A percentile compares a stretch with the other conserved stretches of the same genome.
Evolutionary conservation across 2,113 vertebrate genomes (phyloP).

Genomic region (Eubucco bourcierii): DNA sequence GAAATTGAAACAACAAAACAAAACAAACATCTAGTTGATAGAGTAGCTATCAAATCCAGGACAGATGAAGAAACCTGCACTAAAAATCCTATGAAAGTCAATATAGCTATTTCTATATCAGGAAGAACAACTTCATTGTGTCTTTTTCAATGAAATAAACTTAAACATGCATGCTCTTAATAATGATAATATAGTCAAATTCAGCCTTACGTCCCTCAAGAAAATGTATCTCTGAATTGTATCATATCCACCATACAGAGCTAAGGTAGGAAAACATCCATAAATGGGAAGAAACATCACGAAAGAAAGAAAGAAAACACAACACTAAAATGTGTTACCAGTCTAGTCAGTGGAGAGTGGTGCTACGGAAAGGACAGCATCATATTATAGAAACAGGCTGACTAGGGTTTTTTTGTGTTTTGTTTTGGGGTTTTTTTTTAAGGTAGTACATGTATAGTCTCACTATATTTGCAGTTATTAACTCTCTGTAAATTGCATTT

Average conservation of each 20-base stretch:
- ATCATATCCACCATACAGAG: not conserved
- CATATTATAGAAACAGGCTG: not conserved
- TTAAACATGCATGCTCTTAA: constrained; percentile 12
- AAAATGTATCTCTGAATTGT: constrained; percentile 33
- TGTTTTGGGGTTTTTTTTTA: not conserved
- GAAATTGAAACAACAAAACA: not conserved
- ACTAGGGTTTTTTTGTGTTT: not conserved
- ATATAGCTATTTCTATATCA: not conserved
- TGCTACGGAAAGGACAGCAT: not conserved
- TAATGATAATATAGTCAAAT: constrained; percentile 44
- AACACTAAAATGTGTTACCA: not conserved
- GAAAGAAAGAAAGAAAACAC: not conserved
- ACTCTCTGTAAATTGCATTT: not conserved
- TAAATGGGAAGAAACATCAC: not conserved
- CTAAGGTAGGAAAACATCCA: constrained; percentile 5
- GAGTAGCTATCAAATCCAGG: constrained; percentile 27
- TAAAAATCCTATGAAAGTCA: constrained; percentile 34
- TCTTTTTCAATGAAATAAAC: constrained; percentile 44
- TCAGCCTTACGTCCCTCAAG: not conserved
- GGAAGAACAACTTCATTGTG: not conserved
- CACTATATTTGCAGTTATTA: constrained; percentile 11
- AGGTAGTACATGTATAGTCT: not conserved
- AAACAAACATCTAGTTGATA: not conserved
- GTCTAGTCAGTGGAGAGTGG: not conserved
- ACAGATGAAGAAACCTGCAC: constrained; percentile 35